Conservation (phyloP, 2,113 vertebrate genomes). For the Ammodytes dubius region DNA sequence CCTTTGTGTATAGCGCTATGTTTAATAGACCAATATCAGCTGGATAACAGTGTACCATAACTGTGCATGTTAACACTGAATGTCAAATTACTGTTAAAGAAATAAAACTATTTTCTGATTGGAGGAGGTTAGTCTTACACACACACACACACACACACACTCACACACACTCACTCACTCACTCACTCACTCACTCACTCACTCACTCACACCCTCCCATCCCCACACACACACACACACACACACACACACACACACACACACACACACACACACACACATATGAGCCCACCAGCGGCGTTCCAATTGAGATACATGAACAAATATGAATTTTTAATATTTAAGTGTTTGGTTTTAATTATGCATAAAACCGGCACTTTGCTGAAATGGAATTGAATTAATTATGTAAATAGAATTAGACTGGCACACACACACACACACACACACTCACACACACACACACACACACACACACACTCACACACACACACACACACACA, state of each 20-base stretch:
- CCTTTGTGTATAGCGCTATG: no score
- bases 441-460: no score
- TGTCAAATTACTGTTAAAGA: no score
- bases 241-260: neutral
- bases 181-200: neutral
- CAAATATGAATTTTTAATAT: conserved; percentile 84
- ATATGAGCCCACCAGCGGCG: neutral
- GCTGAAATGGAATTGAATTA: conserved; percentile 76
- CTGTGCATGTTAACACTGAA: no score
- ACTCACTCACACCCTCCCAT: neutral
- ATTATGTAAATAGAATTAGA: conserved; percentile 84
- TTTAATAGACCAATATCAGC: no score
- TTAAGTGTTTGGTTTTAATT: conserved; percentile 80
- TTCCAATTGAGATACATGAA: conserved; percentile 49
- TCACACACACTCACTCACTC: neutral
- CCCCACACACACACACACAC: neutral
- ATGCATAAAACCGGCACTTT: conserved; percentile 79
- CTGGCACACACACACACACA: neutral
- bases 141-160: neutral
- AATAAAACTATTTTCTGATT: neutral
- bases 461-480: no score
- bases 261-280: neutral
- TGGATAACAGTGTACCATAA: no score
- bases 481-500: no score
- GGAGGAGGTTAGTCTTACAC: neutral